Conservation (phyloP, 2,113 vertebrate species). For the Holacanthus passer region DNA sequence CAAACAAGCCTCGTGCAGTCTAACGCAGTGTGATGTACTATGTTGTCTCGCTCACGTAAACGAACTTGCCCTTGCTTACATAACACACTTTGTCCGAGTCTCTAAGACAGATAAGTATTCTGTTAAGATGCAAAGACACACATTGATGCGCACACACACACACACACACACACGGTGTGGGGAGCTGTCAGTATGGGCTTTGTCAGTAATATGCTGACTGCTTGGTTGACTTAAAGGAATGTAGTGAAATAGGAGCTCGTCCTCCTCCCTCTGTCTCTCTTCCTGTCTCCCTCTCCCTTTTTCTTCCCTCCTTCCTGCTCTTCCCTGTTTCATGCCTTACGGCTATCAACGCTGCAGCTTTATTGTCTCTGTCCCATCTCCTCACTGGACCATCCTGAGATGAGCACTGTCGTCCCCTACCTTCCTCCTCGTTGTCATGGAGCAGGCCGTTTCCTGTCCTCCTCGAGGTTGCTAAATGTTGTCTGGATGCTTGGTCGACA, state of each 20-base stretch:
- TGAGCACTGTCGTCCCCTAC: slow-evolving; percentile 12
- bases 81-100: slow-evolving; percentile 28
- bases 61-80: slow-evolving; percentile 51
- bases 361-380: slow-evolving; percentile 32
- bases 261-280: slow-evolving; percentile 36
- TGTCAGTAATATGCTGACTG: slow-evolving; percentile 70
- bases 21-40: slow-evolving; percentile 12
- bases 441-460: slow-evolving; percentile 61
- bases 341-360: slow-evolving; percentile 36
- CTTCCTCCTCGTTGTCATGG: slow-evolving; percentile 55
- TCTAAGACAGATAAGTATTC: not conserved
- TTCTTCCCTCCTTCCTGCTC: slow-evolving; percentile 1
- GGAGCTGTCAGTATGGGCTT: slow-evolving; percentile 67
- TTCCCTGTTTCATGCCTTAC: slow-evolving; percentile 14
- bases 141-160: slow-evolving; percentile 27
- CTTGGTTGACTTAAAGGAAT: slow-evolving; percentile 77
- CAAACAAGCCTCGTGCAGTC: slow-evolving; percentile 21
- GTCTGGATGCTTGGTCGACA: slow-evolving; percentile 64
- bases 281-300: slow-evolving; percentile 23
- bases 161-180: slow-evolving; percentile 37
- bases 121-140: slow-evolving; percentile 29
- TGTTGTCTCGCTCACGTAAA: slow-evolving; percentile 44
- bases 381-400: slow-evolving; percentile 21
- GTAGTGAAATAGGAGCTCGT: slow-evolving; percentile 73
- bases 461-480: slow-evolving; percentile 52